Conservation (phyloP, 2,888 invertebrate species). For the Autographa gamma region DNA sequence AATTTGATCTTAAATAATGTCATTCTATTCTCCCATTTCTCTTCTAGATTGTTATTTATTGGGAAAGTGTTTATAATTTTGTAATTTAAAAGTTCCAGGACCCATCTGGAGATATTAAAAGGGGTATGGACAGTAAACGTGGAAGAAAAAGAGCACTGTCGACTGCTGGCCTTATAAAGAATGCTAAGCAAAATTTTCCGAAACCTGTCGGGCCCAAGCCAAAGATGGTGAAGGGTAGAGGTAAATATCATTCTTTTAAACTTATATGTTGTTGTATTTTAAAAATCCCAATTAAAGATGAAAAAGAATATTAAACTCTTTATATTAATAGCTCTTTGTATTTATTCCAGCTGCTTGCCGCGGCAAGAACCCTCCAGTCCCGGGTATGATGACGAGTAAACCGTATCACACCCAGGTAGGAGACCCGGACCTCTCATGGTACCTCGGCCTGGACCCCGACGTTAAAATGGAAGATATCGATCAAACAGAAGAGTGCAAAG, state of each 20-base stretch:
- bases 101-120: constrained; percentile 60
- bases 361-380: constrained; percentile 75
- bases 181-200: constrained; percentile 61
- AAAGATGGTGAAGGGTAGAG: constrained; percentile 71
- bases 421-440: constrained; percentile 82
- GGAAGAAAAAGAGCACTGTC: constrained; percentile 81
- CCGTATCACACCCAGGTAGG: constrained; percentile 80
- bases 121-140: constrained; percentile 71
- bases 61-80: not conserved
- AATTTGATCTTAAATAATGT: too few relatives aligned
- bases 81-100: constrained; percentile 55
- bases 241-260: constrained; percentile 60
- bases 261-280: not conserved
- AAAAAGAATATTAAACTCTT: not conserved
- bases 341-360: constrained; percentile 61
- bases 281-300: too few relatives aligned
- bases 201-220: constrained; percentile 67
- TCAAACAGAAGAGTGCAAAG: constrained; percentile 69
- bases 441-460: constrained; percentile 85
- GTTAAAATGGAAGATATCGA: constrained; percentile 85
- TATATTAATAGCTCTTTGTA: constrained; percentile 9
- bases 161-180: constrained; percentile 71
- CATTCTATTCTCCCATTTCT: too few relatives aligned
- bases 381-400: constrained; percentile 73
- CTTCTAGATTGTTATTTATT: too few relatives aligned